Evolutionary conservation across 2,888 invertebrate species (phyloP), one percentile per base, ranked within the genome.

Genomic region (Chymomyza procnemis): DNA sequence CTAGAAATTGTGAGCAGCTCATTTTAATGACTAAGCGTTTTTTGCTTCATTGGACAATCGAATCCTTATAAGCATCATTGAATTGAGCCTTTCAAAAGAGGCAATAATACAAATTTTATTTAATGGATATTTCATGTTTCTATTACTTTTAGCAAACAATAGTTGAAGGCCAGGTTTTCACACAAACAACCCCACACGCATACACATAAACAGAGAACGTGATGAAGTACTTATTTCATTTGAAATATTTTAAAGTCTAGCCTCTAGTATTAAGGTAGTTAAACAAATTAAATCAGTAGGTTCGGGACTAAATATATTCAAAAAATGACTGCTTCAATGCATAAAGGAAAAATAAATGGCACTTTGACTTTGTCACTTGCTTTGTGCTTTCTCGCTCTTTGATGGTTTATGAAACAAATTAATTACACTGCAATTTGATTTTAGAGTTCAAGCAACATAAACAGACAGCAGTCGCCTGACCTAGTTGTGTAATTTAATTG

Each of bases 401-500:
- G 69, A 56, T 66, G 67, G 77, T 70, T 77, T 72, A 74, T 68
- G 73, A 62, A 65, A 64, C 64, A 84, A 81, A 86, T 83, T 83
- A 83, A 84, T 83, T 86, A 86, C 78, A 69, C 75, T 63, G 70
- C 52, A 74, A 75, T 67, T 64, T 75, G 75, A 82, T 73, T 70
- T 67, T 50, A 34, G 21, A 61, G 26, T n/a, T 41, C 12, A 41
- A 18, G 18, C 50, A 50, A 50, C 19, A 19, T n/a, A n/a, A 4
- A 14, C 63, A 66, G 58, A 69, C 71, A 63, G 70, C 71, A 69
- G 50, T 50, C 50, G 8, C 67, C 80, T 83, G 83, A 83, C 83
- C 83, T 80, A 83, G 85, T 83, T 83, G 80, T 75, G 85, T 83
- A 83, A 83, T 83, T 86, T 85, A 83, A 84, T 86, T 77, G 87